These are phyloP conservation scores for Andrena bicolor DNA, from an alignment of 2,888 invertebrate species.

Conservation along the genomic window DNA sequence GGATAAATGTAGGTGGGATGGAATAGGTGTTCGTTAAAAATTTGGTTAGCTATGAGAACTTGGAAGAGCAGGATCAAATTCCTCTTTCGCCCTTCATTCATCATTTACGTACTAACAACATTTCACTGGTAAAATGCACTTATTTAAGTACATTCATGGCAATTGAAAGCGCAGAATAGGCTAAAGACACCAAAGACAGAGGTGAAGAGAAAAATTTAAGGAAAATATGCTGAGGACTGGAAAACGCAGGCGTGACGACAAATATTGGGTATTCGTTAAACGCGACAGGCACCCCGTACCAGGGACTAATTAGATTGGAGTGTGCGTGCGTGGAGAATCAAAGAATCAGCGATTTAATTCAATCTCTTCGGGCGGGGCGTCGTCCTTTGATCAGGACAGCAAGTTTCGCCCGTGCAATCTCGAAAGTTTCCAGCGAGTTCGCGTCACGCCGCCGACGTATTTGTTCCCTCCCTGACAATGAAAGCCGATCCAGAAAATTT, in stretches of 20 bases:
- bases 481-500: conserved; percentile 68
- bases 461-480: conserved; percentile 59
- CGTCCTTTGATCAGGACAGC: conserved; percentile 13
- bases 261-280: conserved; percentile 44
- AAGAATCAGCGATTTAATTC: conserved; percentile 56
- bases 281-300: conserved; percentile 2
- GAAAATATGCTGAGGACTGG: neutral
- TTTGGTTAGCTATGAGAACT: no score
- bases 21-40: no score
- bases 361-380: conserved; percentile 37
- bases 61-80: no score
- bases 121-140: no score
- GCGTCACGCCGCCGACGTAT: conserved; percentile 50
- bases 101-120: no score
- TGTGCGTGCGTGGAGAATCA: conserved; percentile 30
- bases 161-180: no score
- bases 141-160: no score
- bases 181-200: no score
- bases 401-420: conserved; percentile 44
- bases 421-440: conserved; percentile 53
- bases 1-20: no score
- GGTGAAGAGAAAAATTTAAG: no score
- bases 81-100: no score
- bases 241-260: conserved; percentile 14
- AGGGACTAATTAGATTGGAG: conserved; percentile 40